Evolutionary conservation across 2,888 invertebrate species (phyloP).

Genomic region (Drepanosiphum platanoidis): DNA sequence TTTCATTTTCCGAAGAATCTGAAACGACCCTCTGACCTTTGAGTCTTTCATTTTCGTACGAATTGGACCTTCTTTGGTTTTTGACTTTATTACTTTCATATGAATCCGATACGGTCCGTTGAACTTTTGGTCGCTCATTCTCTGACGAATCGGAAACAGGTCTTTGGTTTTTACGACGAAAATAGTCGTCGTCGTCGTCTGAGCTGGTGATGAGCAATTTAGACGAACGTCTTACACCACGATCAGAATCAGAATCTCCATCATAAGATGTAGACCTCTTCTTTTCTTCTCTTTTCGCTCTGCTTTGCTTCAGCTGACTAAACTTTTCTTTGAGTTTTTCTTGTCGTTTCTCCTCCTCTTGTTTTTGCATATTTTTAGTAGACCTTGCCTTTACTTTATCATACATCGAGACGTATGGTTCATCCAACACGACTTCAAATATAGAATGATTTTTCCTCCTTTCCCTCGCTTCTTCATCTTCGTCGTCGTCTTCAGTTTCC

Average conservation of each 20-base stretch:
- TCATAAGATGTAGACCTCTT: slow-evolving; percentile 89
- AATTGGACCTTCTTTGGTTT: slow-evolving; percentile 25
- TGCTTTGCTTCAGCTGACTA: slow-evolving; percentile 84
- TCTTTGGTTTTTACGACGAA: slow-evolving; percentile 48
- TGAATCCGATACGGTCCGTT: slow-evolving; percentile 33
- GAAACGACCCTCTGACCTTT: slow-evolving; percentile 31
- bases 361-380: slow-evolving; percentile 92
- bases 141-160: slow-evolving; percentile 57
- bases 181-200: slow-evolving; percentile 70
- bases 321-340: slow-evolving; percentile 91
- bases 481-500: slow-evolving; percentile 66
- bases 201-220: slow-evolving; percentile 71
- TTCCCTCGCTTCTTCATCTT: slow-evolving; percentile 65
- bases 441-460: slow-evolving; percentile 83
- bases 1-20: slow-evolving; percentile 59
- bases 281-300: slow-evolving; percentile 88
- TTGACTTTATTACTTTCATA: slow-evolving; percentile 52
- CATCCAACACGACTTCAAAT: slow-evolving; percentile 89
- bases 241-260: slow-evolving; percentile 79
- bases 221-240: slow-evolving; percentile 70
- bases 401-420: slow-evolving; percentile 96
- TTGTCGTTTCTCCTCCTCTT: slow-evolving; percentile 86
- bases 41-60: slow-evolving; percentile 49
- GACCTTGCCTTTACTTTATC: slow-evolving; percentile 95
- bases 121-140: slow-evolving; percentile 53